Evolutionary conservation across 2,797 vertebrate species (phyloP).

Genomic region (Oryzias dopingdopingensis): DNA sequence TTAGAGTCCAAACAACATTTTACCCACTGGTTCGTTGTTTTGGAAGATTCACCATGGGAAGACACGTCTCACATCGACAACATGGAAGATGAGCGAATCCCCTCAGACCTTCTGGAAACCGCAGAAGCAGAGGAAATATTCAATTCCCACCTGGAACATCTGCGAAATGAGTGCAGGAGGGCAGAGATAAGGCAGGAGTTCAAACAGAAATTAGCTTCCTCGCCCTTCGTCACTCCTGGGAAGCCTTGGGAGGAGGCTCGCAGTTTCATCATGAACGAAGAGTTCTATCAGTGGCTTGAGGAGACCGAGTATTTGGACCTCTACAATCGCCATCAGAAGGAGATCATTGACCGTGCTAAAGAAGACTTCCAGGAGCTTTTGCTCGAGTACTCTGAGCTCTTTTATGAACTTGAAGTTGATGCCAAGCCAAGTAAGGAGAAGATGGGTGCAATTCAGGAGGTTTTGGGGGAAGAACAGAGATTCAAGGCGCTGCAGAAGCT

Average conservation of each 20-base stretch:
- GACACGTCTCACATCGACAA: conserved; percentile 88
- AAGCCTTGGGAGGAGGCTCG: conserved; percentile 97
- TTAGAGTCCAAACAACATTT: conserved; percentile 92
- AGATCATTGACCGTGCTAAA: conserved; percentile 92
- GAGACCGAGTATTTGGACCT: conserved; percentile 91
- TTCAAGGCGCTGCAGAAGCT: conserved; percentile 95
- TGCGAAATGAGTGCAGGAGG: conserved; percentile 86
- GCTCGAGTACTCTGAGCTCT: conserved; percentile 96
- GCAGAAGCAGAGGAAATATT: conserved; percentile 85
- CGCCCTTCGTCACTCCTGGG: conserved; percentile 92
- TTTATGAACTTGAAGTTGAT: conserved; percentile 96
- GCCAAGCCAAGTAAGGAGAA: conserved; percentile 99
- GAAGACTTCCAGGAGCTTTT: conserved; percentile 97
- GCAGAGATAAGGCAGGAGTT: conserved; percentile 89
- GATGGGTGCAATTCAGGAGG: conserved; percentile 97
- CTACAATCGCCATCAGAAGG: conserved; percentile 93
- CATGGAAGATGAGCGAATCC: conserved; percentile 89
- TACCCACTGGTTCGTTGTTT: conserved; percentile 89
- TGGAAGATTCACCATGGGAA: conserved; percentile 96
- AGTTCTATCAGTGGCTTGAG: conserved; percentile 96
- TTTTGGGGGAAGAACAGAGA: conserved; percentile 91
- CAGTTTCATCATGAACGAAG: conserved; percentile 98
- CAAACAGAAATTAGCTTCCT: conserved; percentile 86
- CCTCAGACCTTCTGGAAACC: conserved; percentile 92
- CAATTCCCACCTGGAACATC: conserved; percentile 85